Conservation (phyloP, 2,888 invertebrate genomes). For the Sisyra nigra region DNA sequence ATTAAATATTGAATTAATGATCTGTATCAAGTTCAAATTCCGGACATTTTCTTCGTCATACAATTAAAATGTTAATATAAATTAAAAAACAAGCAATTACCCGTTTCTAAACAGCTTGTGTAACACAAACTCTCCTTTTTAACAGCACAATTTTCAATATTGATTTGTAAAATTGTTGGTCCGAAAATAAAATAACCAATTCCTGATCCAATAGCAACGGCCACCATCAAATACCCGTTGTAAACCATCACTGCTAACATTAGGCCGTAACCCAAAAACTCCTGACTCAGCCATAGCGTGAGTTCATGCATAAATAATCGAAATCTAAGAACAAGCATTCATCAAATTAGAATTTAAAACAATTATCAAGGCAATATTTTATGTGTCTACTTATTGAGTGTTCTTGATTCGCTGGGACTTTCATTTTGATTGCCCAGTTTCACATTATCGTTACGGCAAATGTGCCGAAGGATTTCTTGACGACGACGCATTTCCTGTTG, state of each 20-base stretch:
- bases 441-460: constrained; percentile 27
- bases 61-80: no score
- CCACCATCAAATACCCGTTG: constrained; percentile 48
- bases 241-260: constrained; percentile 63
- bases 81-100: constrained; percentile 19
- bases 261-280: constrained; percentile 45
- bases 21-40: no score
- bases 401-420: no score
- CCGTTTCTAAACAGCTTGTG: constrained; percentile 27
- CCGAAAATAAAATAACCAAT: constrained; percentile 41
- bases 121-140: constrained; percentile 28
- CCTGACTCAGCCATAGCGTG: constrained; percentile 22
- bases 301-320: constrained; percentile 21
- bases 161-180: constrained; percentile 31
- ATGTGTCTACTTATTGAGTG: no score
- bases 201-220: constrained; percentile 45
- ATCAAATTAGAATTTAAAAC: constrained; percentile 2
- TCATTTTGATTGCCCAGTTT: no score
- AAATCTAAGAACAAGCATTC: constrained; percentile 20
- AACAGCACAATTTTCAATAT: constrained; percentile 31
- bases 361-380: background rate
- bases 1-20: no score
- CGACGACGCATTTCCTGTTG: constrained; percentile 23
- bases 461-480: constrained; percentile 21
- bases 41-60: no score